Conservation (phyloP, 2,113 vertebrate genomes). For the Aegithalos caudatus region DNA sequence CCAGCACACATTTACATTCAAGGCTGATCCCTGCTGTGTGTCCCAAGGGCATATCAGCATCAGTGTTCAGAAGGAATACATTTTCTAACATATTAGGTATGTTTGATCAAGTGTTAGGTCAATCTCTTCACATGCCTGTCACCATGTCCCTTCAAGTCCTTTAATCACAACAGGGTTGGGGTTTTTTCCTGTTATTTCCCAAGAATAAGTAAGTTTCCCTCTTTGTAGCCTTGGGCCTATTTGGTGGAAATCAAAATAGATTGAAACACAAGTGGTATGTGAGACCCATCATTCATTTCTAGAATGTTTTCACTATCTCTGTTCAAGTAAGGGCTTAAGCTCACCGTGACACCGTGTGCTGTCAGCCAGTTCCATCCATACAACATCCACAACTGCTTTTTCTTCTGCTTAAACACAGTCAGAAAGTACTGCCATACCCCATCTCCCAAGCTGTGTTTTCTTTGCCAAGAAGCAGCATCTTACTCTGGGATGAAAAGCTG, state of each 20-base stretch:
- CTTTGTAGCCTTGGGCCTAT: neutral
- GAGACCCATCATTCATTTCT: neutral
- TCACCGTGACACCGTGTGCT: neutral
- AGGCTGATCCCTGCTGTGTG: neutral
- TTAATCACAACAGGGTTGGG: neutral
- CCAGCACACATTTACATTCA: neutral
- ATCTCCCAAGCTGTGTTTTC: neutral
- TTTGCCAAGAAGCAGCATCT: neutral
- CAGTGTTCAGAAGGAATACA: neutral
- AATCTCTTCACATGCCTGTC: neutral
- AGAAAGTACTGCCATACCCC: neutral
- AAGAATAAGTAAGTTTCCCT: neutral
- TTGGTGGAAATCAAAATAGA: neutral
- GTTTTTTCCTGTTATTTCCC: neutral
- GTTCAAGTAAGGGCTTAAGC: neutral
- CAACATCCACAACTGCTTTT: neutral
- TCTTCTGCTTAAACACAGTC: neutral
- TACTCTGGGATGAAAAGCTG: neutral
- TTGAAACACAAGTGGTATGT: neutral
- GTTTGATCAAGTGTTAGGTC: conserved; percentile 7
- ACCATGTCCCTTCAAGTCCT: neutral
- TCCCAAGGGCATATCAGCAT: neutral
- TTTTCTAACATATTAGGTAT: neutral
- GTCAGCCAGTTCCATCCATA: neutral
- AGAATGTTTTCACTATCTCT: neutral